Percentiles rank a stretch among this genome's conserved stretches.
These are phyloP conservation scores for Alces alces DNA, from an alignment of 2,113 vertebrate species.

Conservation along the genomic window DNA sequence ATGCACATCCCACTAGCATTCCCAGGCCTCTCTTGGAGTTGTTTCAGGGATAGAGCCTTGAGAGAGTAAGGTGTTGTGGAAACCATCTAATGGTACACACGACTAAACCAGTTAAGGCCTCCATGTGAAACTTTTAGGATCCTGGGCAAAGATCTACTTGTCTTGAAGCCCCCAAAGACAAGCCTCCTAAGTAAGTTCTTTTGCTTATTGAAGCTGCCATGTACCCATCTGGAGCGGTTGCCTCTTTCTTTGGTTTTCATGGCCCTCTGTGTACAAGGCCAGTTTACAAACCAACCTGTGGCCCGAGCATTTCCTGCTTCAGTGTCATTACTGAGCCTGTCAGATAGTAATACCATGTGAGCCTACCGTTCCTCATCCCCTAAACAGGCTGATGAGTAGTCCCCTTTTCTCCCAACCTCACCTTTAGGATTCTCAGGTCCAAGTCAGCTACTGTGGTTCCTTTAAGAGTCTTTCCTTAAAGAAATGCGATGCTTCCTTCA, in stretches of 20 bases:
- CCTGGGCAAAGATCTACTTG: background rate
- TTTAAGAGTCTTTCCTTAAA: background rate
- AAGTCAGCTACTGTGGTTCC: background rate
- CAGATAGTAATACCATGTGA: background rate
- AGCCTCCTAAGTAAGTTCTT: background rate
- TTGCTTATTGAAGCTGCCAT: background rate
- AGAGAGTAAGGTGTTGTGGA: background rate
- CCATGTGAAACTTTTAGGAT: background rate
- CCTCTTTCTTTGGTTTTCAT: background rate
- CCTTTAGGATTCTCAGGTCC: background rate
- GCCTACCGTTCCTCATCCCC: background rate
- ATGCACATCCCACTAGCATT: fast-evolving
- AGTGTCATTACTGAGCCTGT: background rate
- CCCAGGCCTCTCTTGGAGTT: background rate
- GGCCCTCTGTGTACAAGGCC: background rate
- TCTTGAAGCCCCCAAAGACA: background rate
- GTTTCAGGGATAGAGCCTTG: background rate
- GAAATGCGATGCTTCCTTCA: background rate
- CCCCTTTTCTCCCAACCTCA: background rate
- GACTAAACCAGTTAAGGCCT: background rate
- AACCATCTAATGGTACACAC: background rate
- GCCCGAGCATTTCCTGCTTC: background rate
- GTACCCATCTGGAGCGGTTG: background rate
- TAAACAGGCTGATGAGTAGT: background rate
- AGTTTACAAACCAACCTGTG: background rate